Conservation (phyloP, 2,797 vertebrate species). For the Galagoides demidoff region DNA sequence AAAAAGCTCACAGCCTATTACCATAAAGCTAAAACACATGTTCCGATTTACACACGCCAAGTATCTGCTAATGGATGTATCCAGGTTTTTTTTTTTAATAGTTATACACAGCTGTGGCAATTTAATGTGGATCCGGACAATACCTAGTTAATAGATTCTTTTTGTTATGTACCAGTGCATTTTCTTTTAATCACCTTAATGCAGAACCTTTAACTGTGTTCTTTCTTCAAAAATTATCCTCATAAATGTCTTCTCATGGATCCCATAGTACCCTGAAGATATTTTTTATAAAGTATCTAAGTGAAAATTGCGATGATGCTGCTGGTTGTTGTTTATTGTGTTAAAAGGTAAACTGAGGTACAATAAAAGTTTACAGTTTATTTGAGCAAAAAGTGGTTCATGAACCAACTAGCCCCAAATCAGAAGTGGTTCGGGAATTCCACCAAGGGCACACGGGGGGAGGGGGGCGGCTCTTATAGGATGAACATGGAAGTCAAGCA, state of each 20-base stretch:
- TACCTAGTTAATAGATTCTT: slow-evolving; percentile 48
- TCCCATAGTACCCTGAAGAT: not conserved
- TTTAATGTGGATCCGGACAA: slow-evolving; percentile 61
- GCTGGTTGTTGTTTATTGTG: not conserved
- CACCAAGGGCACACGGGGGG: not conserved
- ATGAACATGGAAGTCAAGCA: not conserved
- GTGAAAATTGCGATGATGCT: not conserved
- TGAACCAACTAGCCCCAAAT: not conserved
- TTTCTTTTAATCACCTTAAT: slow-evolving; percentile 34
- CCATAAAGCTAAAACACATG: slow-evolving; percentile 51
- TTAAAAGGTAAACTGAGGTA: not conserved
- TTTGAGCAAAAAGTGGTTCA: not conserved
- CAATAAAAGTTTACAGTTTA: not conserved
- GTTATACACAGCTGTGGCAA: slow-evolving; percentile 66
- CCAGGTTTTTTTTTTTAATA: slow-evolving; percentile 4
- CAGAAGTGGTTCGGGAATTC: not conserved
- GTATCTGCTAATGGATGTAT: slow-evolving; percentile 34
- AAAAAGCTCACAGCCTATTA: slow-evolving; percentile 62
- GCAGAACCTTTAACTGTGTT: not conserved
- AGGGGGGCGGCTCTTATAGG: not conserved
- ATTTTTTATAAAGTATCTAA: not conserved
- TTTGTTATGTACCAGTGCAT: not conserved
- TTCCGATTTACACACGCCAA: slow-evolving; percentile 60
- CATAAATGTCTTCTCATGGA: not conserved
- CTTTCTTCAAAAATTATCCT: not conserved